Conservation (phyloP, 2,888 invertebrate genomes). For the Mimumesa dahlbomi region DNA sequence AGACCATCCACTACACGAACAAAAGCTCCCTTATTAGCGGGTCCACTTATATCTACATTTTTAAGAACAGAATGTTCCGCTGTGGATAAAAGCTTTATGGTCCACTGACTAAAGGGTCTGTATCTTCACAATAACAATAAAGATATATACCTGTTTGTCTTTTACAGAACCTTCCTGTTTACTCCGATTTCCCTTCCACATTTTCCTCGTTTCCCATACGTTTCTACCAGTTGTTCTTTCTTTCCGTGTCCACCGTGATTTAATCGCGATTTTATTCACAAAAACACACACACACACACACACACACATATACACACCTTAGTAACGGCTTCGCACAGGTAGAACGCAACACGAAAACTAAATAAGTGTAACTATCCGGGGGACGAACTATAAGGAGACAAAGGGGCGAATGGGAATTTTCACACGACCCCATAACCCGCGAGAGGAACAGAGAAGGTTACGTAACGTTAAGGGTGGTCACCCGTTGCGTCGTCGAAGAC, state of each 20-base stretch:
- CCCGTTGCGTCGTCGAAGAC: conserved; percentile 62
- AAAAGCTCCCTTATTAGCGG: not conserved
- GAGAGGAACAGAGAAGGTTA: not conserved
- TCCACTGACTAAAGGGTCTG: conserved; percentile 49
- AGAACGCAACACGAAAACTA: conserved; percentile 13
- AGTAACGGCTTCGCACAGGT: too few relatives aligned
- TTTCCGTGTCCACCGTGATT: conserved; percentile 23
- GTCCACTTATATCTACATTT: not conserved
- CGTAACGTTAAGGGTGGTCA: conserved; percentile 54
- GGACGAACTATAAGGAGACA: conserved; percentile 65
- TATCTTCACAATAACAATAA: conserved; percentile 48
- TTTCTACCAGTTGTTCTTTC: conserved; percentile 12
- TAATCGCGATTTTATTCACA: conserved; percentile 48
- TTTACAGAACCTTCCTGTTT: conserved; percentile 32
- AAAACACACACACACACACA: conserved; percentile 59
- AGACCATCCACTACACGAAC: not conserved
- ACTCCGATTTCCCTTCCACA: conserved; percentile 36
- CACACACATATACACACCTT: too few relatives aligned
- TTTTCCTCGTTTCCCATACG: conserved; percentile 31
- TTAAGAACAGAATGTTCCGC: not conserved
- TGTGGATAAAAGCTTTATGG: conserved; percentile 36
- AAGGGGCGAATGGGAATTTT: conserved; percentile 66
- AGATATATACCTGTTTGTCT: conserved; percentile 34
- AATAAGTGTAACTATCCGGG: conserved; percentile 44
- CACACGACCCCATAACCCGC: conserved; percentile 69